Conservation (phyloP, 2,797 vertebrate genomes). For the Nannoperca obscura region DNA sequence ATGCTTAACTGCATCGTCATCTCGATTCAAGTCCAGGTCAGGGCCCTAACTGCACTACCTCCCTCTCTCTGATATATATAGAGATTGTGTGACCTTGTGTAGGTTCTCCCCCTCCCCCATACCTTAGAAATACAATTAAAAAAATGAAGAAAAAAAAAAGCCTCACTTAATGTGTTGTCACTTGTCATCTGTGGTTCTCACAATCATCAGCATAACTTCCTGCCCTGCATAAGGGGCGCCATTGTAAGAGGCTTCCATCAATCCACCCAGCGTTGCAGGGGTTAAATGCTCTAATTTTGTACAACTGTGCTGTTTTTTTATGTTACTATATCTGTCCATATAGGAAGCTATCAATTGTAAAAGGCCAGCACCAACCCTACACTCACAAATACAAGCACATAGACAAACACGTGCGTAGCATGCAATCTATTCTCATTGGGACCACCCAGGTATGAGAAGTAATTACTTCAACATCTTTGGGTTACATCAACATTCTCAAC, state of each 20-base stretch:
- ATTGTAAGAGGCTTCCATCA: slow-evolving; percentile 51
- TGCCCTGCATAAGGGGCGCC: slow-evolving; percentile 48
- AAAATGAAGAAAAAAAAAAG: neutral
- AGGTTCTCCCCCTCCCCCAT: too few relatives aligned
- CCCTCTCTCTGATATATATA: neutral
- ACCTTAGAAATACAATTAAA: neutral
- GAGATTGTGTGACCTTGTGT: too few relatives aligned
- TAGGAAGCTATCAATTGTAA: slow-evolving; percentile 79
- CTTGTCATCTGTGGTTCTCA: slow-evolving; percentile 47
- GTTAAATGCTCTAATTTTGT: slow-evolving; percentile 69
- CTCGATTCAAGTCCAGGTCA: neutral
- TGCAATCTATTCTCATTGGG: slow-evolving; percentile 70
- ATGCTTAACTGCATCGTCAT: neutral
- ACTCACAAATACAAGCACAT: slow-evolving; percentile 16
- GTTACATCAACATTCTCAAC: slow-evolving; percentile 73
- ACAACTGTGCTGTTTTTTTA: slow-evolving; percentile 39
- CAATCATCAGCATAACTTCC: slow-evolving; percentile 51
- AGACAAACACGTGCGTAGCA: slow-evolving; percentile 24
- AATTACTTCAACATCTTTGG: slow-evolving; percentile 82
- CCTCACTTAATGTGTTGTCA: slow-evolving; percentile 32
- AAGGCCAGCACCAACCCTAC: slow-evolving; percentile 24
- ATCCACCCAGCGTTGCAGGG: slow-evolving; percentile 54
- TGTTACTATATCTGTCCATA: slow-evolving; percentile 65
- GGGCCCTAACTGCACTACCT: neutral
- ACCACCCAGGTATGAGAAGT: slow-evolving; percentile 82